phyloP scores from a whole-genome alignment of 1,140 invertebrate genomes.

The Chelonus insularis region DNA sequence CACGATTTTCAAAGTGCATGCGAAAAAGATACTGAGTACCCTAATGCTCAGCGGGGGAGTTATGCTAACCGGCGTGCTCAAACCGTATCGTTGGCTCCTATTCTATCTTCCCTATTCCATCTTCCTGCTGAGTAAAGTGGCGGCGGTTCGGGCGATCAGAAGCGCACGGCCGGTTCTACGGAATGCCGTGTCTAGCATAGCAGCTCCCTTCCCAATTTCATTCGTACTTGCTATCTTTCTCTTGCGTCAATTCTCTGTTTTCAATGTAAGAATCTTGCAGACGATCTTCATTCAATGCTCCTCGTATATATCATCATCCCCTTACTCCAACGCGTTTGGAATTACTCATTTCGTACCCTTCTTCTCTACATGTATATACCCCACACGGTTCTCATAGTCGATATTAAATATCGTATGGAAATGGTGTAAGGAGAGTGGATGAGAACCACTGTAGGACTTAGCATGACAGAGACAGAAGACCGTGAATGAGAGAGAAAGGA shows the following conservation, averaged over 20 bases:
- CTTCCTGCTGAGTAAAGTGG: background rate
- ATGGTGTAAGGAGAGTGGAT: too few relatives aligned
- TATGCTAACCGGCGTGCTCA: background rate
- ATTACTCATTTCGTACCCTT: background rate
- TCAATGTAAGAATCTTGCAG: slow-evolving; percentile 2
- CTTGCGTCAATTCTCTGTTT: background rate
- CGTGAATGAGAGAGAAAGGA: background rate
- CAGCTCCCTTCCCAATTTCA: slow-evolving; percentile 24
- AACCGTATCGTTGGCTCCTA: background rate
- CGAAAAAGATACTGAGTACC: background rate
- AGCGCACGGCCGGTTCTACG: slow-evolving; percentile 29
- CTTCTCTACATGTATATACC: slow-evolving; percentile 23
- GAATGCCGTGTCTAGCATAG: slow-evolving; percentile 32
- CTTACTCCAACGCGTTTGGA: slow-evolving; percentile 10
- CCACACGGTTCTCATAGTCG: slow-evolving; percentile 19
- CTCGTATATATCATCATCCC: slow-evolving; percentile 5
- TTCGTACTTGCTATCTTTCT: slow-evolving; percentile 23
- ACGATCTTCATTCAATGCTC: background rate
- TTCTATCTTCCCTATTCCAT: background rate
- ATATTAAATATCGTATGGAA: slow-evolving; percentile 13
- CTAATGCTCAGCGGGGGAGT: background rate
- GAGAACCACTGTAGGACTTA: background rate
- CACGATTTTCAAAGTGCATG: too few relatives aligned
- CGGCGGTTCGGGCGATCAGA: slow-evolving; percentile 23
- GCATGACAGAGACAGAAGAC: background rate